phyloP scores from a whole-genome alignment of 53 echinoderm and acorn worm genomes.

The Crossaster papposus region DNA sequence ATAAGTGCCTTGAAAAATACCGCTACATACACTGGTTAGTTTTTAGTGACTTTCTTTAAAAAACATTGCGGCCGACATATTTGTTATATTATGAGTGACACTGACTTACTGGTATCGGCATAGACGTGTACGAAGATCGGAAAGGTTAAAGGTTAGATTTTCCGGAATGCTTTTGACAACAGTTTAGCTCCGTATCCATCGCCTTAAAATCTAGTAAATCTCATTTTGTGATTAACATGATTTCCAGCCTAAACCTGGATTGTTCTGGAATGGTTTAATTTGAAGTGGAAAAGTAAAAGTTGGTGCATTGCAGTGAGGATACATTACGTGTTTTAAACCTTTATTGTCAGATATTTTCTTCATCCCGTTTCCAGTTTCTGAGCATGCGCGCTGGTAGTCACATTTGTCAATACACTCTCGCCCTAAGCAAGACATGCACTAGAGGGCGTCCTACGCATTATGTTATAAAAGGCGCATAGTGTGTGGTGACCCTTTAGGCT shows the following conservation, averaged over 20 bases:
- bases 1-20: too few species aligned
- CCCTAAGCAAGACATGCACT: background rate
- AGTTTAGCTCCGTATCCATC: background rate
- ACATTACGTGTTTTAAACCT: too few species aligned
- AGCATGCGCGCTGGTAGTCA: background rate
- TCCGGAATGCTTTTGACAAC: background rate
- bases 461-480: background rate
- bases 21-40: too few species aligned
- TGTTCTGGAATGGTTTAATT: slow-evolving; percentile 7
- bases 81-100: too few species aligned
- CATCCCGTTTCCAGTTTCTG: background rate
- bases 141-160: background rate
- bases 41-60: too few species aligned
- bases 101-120: background rate
- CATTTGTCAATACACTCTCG: background rate
- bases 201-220: background rate
- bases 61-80: too few species aligned
- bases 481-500: background rate
- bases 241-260: background rate
- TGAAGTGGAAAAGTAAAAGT: background rate
- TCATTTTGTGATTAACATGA: slow-evolving; percentile 35
- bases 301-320: too few species aligned
- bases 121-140: background rate
- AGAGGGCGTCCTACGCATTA: background rate
- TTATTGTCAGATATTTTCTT: too few species aligned